A percentile compares a stretch with the other conserved stretches of the same genome.
Evolutionary conservation across 2,797 vertebrate genomes (phyloP).

Genomic region (Darevskia nairensis): DNA sequence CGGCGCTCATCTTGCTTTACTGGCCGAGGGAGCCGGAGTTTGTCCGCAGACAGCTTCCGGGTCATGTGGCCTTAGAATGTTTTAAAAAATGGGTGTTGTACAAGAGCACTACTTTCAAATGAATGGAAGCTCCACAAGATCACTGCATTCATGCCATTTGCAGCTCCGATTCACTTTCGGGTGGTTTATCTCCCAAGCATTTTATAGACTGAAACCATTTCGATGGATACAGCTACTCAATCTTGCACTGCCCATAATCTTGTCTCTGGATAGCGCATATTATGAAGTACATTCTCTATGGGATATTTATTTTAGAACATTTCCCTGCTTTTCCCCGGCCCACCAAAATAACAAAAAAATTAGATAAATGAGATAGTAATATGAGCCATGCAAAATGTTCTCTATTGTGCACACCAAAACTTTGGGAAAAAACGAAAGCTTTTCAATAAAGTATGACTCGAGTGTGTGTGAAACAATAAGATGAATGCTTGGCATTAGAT

Average conservation of each 20-base stretch:
- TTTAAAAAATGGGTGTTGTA: background rate
- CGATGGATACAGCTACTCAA: background rate
- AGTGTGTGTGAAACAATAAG: conserved; percentile 30
- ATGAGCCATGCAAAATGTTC: background rate
- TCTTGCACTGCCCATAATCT: background rate
- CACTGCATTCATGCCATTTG: background rate
- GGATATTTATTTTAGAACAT: background rate
- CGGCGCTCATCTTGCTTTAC: no score
- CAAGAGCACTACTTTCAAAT: background rate
- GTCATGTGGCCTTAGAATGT: background rate
- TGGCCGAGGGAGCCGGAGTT: no score
- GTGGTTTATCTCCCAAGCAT: no score
- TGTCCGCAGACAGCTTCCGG: no score
- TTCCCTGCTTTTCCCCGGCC: no score
- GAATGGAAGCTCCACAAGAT: background rate
- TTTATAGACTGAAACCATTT: background rate
- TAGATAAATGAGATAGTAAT: background rate
- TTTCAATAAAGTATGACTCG: background rate
- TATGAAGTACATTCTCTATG: background rate
- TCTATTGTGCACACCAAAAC: background rate
- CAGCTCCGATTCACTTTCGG: background rate
- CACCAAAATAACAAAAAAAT: background rate
- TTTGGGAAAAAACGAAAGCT: background rate
- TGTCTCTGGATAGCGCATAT: background rate
- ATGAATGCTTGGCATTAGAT: conserved; percentile 49